Conservation (phyloP, 2,797 vertebrate species). For the Anolis apletophallus region DNA sequence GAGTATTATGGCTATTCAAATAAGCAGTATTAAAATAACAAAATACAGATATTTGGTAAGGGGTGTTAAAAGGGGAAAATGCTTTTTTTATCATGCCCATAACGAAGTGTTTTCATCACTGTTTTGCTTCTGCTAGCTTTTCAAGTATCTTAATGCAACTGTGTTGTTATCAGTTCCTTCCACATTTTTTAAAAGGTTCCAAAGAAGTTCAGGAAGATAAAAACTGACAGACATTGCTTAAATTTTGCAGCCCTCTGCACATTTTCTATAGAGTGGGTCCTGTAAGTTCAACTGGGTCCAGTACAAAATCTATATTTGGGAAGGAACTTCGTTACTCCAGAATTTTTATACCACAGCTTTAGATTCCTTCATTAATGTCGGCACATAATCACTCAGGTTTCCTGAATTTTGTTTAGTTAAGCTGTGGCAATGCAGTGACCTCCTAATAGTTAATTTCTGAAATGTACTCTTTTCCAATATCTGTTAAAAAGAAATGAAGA, state of each 20-base stretch:
- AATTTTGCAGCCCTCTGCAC: not conserved
- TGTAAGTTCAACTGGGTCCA: not conserved
- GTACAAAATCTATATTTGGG: not conserved
- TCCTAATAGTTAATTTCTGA: not conserved
- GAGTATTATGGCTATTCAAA: not conserved
- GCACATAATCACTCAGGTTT: not conserved
- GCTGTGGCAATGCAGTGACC: not conserved
- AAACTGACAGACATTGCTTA: not conserved
- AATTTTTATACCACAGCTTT: not conserved
- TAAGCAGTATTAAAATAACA: not conserved
- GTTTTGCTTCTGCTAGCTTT: not conserved
- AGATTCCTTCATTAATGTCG: not conserved
- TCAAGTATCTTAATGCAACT: not conserved
- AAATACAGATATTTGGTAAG: not conserved
- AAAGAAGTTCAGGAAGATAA: not conserved
- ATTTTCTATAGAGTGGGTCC: not conserved
- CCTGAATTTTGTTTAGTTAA: not conserved
- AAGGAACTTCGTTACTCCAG: not conserved
- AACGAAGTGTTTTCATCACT: not conserved
- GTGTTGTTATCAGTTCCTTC: not conserved
- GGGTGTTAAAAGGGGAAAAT: not conserved
- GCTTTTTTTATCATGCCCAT: not conserved
- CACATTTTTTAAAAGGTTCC: not conserved
- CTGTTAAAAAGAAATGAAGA: conserved; percentile 76
- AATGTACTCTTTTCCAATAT: conserved; percentile 39